phyloP scores from a whole-genome alignment of 2,113 vertebrate species.

The Balaeniceps rex region DNA sequence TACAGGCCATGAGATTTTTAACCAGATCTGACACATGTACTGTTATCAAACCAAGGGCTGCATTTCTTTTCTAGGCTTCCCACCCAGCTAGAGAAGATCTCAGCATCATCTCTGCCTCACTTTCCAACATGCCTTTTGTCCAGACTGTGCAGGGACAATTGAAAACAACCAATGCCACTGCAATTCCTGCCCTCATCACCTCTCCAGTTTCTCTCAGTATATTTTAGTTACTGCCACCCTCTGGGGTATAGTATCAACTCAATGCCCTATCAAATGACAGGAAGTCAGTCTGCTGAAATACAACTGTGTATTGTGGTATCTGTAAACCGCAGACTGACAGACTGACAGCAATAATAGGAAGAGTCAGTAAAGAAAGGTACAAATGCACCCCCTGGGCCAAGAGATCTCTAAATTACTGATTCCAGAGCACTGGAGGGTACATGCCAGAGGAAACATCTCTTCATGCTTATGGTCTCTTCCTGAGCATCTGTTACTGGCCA shows the following conservation, averaged over 20 bases:
- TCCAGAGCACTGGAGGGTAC: not conserved
- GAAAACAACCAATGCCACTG: not conserved
- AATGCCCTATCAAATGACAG: not conserved
- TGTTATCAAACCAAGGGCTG: not conserved
- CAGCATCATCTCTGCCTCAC: not conserved
- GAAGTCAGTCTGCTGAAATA: not conserved
- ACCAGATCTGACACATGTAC: not conserved
- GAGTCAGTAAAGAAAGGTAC: not conserved
- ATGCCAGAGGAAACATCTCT: not conserved
- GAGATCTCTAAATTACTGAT: not conserved
- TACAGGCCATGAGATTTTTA: not conserved
- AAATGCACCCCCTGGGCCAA: not conserved
- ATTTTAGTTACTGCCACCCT: not conserved
- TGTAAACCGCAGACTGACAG: too few species aligned
- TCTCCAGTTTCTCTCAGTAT: not conserved
- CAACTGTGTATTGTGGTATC: not conserved
- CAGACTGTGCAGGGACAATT: not conserved
- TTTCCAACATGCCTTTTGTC: not conserved
- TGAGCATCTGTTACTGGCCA: not conserved
- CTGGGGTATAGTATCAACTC: not conserved
- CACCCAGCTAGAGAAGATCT: not conserved
- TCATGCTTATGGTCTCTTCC: not conserved
- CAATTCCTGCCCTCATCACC: not conserved
- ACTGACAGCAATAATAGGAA: not conserved
- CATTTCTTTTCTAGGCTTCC: not conserved